Percentiles rank a stretch among this genome's conserved stretches.
Evolutionary conservation across 2,797 vertebrate genomes (phyloP).

Genomic region (Aotus griseimembra): DNA sequence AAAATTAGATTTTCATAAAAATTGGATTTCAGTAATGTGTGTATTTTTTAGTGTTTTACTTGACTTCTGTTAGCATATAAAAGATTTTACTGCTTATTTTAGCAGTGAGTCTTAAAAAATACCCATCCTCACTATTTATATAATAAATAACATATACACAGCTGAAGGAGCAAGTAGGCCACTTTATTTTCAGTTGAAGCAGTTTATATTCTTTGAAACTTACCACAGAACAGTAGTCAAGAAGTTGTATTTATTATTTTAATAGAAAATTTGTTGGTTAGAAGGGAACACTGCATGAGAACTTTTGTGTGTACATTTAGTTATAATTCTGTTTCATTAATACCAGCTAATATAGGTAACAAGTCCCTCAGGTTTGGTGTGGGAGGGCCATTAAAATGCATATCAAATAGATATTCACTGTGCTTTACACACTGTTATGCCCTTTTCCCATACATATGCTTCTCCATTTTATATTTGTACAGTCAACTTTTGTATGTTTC

Average conservation of each 20-base stretch:
- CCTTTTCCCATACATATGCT: background rate
- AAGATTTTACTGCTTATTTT: constrained; percentile 33
- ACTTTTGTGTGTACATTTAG: constrained; percentile 27
- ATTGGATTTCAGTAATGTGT: constrained; percentile 17
- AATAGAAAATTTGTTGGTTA: constrained; percentile 39
- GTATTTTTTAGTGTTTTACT: constrained; percentile 50
- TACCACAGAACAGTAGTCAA: background rate
- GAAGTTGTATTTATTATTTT: constrained; percentile 52
- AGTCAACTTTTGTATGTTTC: background rate
- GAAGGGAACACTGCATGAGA: constrained; percentile 31
- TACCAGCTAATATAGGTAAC: background rate
- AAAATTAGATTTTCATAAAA: constrained; percentile 62
- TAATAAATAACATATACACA: background rate
- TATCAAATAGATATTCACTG: background rate
- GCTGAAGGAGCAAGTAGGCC: constrained; percentile 1
- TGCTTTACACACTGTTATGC: background rate
- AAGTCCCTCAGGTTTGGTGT: background rate
- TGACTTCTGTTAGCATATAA: constrained; percentile 13
- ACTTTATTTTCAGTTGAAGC: constrained; percentile 27
- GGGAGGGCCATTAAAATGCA: background rate
- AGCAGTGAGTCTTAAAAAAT: constrained; percentile 15
- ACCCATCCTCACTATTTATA: background rate
- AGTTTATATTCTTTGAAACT: constrained; percentile 49
- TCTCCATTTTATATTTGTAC: background rate
- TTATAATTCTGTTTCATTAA: constrained; percentile 44